These are phyloP conservation scores for Oryzaephilus surinamensis DNA, from an alignment of 1,140 invertebrate species.

Conservation along the genomic window DNA sequence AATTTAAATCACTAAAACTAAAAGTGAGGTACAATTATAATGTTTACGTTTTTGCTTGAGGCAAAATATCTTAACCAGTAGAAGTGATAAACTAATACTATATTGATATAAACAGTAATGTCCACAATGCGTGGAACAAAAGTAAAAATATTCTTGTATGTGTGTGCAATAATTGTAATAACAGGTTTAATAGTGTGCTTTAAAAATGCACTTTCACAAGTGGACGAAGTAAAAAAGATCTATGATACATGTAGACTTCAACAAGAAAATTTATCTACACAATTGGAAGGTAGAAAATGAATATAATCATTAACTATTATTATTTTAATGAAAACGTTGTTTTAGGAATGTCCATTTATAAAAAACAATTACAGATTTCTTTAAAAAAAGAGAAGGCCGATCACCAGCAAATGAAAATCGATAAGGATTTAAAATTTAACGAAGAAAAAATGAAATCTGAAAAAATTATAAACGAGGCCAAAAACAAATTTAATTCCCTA, in stretches of 20 bases:
- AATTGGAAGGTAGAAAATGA: constrained; percentile 37
- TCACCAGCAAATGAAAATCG: constrained; percentile 34
- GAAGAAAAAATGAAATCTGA: constrained; percentile 35
- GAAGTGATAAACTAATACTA: background rate
- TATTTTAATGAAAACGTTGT: constrained; percentile 7
- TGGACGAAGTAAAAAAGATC: constrained; percentile 39
- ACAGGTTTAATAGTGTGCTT: constrained; percentile 41
- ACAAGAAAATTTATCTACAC: constrained; percentile 40
- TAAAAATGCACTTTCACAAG: constrained; percentile 39
- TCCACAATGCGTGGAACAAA: constrained; percentile 36
- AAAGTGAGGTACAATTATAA: background rate
- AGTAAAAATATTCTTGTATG: constrained; percentile 38
- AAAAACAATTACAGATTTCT: constrained; percentile 38
- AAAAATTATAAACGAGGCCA: constrained; percentile 34
- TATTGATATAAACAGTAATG: background rate
- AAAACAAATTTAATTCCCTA: constrained; percentile 35
- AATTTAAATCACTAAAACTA: no score
- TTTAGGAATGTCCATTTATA: constrained; percentile 37
- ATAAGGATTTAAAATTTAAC: constrained; percentile 34
- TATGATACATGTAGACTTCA: constrained; percentile 37
- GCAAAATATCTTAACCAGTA: background rate
- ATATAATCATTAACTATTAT: constrained; percentile 2
- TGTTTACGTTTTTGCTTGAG: background rate
- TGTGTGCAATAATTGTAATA: constrained; percentile 37
- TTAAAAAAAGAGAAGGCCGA: constrained; percentile 38